These are phyloP conservation scores for Nasonovia ribisnigri DNA, from an alignment of 2,888 invertebrate species.

Conservation along the genomic window DNA sequence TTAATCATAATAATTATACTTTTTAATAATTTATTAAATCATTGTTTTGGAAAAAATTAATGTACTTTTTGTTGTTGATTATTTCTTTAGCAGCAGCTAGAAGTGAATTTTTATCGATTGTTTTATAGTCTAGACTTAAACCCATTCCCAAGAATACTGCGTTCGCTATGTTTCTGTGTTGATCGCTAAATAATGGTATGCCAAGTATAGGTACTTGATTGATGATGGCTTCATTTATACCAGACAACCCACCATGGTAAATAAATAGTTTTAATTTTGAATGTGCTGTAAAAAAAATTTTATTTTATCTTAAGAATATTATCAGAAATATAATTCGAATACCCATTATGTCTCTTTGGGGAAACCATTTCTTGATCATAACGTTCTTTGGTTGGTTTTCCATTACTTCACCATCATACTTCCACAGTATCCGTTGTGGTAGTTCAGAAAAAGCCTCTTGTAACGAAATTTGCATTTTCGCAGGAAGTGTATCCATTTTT, in stretches of 20 bases:
- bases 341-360: slow-evolving; percentile 85
- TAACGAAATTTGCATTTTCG: slow-evolving; percentile 75
- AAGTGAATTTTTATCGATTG: slow-evolving; percentile 7
- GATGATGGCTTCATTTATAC: slow-evolving; percentile 33
- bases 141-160: slow-evolving; percentile 16
- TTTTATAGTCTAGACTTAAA: slow-evolving; percentile 24
- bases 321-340: not conserved
- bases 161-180: slow-evolving; percentile 40
- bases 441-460: slow-evolving; percentile 76
- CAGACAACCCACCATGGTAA: slow-evolving; percentile 46
- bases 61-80: slow-evolving; percentile 26
- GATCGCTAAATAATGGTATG: slow-evolving; percentile 43
- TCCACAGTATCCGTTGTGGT: slow-evolving; percentile 82
- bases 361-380: slow-evolving; percentile 77
- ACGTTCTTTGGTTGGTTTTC: slow-evolving; percentile 76
- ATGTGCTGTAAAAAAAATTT: slow-evolving; percentile 25
- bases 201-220: slow-evolving; percentile 47
- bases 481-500: slow-evolving; percentile 76
- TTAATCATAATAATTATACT: not conserved
- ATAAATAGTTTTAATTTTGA: slow-evolving; percentile 42
- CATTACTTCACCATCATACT: slow-evolving; percentile 78
- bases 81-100: slow-evolving; percentile 17
- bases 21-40: not conserved
- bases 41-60: not conserved
- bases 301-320: not conserved